Evolutionary conservation across 2,113 vertebrate genomes (phyloP).

Genomic region (Petromus typicus): DNA sequence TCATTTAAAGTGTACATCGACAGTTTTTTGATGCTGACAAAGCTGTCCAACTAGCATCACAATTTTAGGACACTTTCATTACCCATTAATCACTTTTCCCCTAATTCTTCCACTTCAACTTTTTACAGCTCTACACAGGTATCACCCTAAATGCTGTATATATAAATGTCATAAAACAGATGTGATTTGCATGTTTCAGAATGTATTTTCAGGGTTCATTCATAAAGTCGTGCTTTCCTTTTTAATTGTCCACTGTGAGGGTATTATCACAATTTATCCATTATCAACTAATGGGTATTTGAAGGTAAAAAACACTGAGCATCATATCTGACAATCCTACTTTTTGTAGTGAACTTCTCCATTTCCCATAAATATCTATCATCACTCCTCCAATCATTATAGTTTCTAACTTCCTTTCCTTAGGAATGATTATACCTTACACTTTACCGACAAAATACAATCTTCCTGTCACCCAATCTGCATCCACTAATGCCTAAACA

Average conservation of each 20-base stretch:
- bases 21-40: background rate
- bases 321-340: slow-evolving; percentile 15
- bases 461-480: background rate
- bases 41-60: background rate
- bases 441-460: slow-evolving; percentile 11
- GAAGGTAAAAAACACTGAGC: background rate
- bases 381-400: background rate
- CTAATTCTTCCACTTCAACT: background rate
- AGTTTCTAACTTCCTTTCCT: background rate
- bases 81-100: background rate
- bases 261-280: background rate
- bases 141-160: slow-evolving; percentile 6
- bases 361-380: background rate
- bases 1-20: slow-evolving; percentile 19
- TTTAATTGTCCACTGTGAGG: background rate
- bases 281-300: slow-evolving; percentile 1
- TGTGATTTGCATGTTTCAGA: background rate
- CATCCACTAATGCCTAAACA: background rate
- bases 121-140: background rate
- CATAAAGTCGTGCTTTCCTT: background rate
- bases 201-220: background rate
- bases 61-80: slow-evolving; percentile 26
- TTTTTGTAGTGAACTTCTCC: background rate
- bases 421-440: background rate
- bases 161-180: background rate